These are phyloP conservation scores for Discoglossus pictus DNA, from an alignment of 2,797 vertebrate genomes.

Conservation along the genomic window DNA sequence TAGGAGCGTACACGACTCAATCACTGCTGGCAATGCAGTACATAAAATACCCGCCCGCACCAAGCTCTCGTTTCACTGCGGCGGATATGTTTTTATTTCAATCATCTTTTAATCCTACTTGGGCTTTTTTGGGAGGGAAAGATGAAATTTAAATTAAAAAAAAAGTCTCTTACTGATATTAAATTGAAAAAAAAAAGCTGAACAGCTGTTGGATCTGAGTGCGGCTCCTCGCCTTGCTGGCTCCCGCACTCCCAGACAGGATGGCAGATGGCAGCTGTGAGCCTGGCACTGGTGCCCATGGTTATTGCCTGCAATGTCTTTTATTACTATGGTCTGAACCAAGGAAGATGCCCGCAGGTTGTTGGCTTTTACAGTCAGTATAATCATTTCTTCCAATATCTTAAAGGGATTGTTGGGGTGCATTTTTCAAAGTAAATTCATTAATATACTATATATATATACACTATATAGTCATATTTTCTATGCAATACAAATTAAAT, in stretches of 20 bases:
- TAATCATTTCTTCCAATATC: no score
- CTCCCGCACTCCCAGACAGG: neutral
- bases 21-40: constrained; percentile 7
- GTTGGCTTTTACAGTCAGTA: no score
- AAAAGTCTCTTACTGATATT: constrained; percentile 16
- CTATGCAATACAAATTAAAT: no score
- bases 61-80: neutral
- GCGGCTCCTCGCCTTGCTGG: neutral
- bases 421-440: no score
- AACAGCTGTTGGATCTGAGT: neutral
- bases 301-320: neutral
- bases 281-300: neutral
- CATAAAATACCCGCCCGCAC: neutral
- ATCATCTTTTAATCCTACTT: constrained; percentile 37
- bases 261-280: constrained; percentile 14
- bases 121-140: neutral
- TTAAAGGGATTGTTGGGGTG: no score
- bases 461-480: no score
- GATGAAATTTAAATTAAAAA: constrained; percentile 23
- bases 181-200: constrained; percentile 17
- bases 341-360: no score
- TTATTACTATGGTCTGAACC: no score
- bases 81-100: constrained; percentile 5
- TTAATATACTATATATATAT: no score
- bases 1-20: constrained; percentile 18